Conservation (phyloP, 2,113 vertebrate genomes). For the Empidonax traillii region DNA sequence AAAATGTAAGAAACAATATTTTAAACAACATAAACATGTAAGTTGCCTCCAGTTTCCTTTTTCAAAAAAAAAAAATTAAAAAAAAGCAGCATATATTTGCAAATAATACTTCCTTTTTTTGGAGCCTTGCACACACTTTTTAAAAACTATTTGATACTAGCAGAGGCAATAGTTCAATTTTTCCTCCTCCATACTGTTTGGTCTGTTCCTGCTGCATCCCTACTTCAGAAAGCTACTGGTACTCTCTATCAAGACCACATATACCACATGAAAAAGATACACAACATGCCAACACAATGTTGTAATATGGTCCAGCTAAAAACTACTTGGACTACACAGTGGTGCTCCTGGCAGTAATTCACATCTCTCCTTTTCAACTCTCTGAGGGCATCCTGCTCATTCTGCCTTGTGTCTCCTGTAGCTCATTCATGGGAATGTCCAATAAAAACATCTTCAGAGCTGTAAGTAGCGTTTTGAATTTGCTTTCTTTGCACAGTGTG, state of each 20-base stretch:
- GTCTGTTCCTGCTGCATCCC: not conserved
- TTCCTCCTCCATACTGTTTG: not conserved
- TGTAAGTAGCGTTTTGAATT: not conserved
- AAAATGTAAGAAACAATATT: not conserved
- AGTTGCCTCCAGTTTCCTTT: not conserved
- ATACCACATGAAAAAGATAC: not conserved
- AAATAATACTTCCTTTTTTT: not conserved
- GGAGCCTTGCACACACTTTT: not conserved
- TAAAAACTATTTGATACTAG: not conserved
- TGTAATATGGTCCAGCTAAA: not conserved
- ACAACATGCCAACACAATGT: fast-evolving
- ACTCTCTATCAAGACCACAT: not conserved
- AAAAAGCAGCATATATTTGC: not conserved
- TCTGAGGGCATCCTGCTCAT: not conserved
- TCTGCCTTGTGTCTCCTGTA: not conserved
- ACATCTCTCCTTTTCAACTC: not conserved
- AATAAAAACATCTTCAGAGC: not conserved
- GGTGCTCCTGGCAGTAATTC: not conserved
- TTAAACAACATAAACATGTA: not conserved
- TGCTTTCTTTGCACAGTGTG: not conserved
- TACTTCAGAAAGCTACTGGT: not conserved
- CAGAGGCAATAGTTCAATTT: not conserved
- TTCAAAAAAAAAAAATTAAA: not conserved
- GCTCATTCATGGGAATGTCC: not conserved
- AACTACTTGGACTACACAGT: not conserved